These are phyloP conservation scores for Drosophila pruinosa DNA, from an alignment of 1,140 invertebrate genomes.

Conservation along the genomic window DNA sequence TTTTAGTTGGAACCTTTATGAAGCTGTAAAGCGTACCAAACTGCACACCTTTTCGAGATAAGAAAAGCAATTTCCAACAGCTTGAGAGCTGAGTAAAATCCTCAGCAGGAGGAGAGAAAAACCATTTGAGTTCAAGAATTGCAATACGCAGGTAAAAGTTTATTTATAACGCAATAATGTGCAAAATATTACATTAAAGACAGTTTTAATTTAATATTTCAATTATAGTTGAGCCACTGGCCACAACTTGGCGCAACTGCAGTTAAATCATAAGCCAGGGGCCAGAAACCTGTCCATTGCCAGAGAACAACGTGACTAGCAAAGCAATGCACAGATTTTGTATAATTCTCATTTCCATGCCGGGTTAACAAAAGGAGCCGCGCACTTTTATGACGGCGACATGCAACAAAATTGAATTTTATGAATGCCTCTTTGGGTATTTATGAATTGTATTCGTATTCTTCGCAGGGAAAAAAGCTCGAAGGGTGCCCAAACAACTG, in stretches of 20 bases:
- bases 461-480: slow-evolving; percentile 25
- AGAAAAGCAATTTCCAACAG: slow-evolving; percentile 14
- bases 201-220: slow-evolving; percentile 14
- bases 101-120: not conserved
- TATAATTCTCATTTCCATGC: slow-evolving; percentile 38
- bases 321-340: slow-evolving; percentile 75
- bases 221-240: not conserved
- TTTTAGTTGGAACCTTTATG: slow-evolving; percentile 52
- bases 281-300: slow-evolving; percentile 23
- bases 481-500: slow-evolving; percentile 30
- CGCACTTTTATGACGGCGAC: slow-evolving; percentile 69
- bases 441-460: slow-evolving; percentile 73
- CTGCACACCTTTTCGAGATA: slow-evolving; percentile 49
- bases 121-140: not conserved
- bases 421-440: slow-evolving; percentile 67
- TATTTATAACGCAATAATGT: not conserved
- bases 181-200: slow-evolving; percentile 3
- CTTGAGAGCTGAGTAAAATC: not conserved
- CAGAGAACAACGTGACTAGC: slow-evolving; percentile 64
- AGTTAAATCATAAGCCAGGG: slow-evolving; percentile 60
- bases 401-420: slow-evolving; percentile 82
- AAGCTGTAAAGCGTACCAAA: slow-evolving; percentile 52
- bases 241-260: slow-evolving; percentile 56
- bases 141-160: not conserved
- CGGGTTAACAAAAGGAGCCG: slow-evolving; percentile 65